Evolutionary conservation across 2,113 vertebrate species (phyloP).

Genomic region (Takifugu bimaculatus): DNA sequence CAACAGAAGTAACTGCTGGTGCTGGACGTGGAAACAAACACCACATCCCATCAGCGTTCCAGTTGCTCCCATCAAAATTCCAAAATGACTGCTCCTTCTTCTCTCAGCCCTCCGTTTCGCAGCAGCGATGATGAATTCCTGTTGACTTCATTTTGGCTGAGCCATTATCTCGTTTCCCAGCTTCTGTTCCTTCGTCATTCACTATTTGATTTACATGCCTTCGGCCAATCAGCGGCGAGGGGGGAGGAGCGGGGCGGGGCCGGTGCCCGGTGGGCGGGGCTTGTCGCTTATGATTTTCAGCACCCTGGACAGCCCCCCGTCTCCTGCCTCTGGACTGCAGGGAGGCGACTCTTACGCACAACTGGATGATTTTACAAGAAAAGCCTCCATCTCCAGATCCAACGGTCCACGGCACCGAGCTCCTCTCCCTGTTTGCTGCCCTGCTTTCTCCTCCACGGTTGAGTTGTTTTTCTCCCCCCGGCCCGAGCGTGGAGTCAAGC

Average conservation of each 20-base stretch:
- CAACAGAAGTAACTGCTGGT: no score
- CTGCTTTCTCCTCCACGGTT: slow-evolving; percentile 4
- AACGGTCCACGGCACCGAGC: not conserved
- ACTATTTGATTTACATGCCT: slow-evolving; percentile 31
- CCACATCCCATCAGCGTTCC: no score
- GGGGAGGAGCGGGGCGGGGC: slow-evolving; percentile 11
- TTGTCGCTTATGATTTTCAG: slow-evolving; percentile 54
- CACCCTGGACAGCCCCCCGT: slow-evolving; percentile 70
- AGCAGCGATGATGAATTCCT: not conserved
- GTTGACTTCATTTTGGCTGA: not conserved
- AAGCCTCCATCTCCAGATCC: not conserved
- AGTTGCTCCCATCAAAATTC: no score
- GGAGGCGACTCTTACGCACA: slow-evolving; percentile 20
- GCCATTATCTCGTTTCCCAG: not conserved
- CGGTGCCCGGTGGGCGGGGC: slow-evolving; percentile 19
- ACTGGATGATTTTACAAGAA: slow-evolving; percentile 9
- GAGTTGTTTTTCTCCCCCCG: slow-evolving; percentile 25
- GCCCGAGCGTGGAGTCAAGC: slow-evolving; percentile 39
- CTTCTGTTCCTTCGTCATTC: slow-evolving; percentile 13
- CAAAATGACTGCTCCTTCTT: not conserved
- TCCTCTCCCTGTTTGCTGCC: not conserved
- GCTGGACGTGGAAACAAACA: no score
- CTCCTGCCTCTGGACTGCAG: slow-evolving; percentile 52
- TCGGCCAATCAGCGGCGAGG: slow-evolving; percentile 52
- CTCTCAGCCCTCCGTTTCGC: not conserved